phyloP scores from a whole-genome alignment of 2,888 invertebrate genomes.

The Hydrotaea cyrtoneurina region DNA sequence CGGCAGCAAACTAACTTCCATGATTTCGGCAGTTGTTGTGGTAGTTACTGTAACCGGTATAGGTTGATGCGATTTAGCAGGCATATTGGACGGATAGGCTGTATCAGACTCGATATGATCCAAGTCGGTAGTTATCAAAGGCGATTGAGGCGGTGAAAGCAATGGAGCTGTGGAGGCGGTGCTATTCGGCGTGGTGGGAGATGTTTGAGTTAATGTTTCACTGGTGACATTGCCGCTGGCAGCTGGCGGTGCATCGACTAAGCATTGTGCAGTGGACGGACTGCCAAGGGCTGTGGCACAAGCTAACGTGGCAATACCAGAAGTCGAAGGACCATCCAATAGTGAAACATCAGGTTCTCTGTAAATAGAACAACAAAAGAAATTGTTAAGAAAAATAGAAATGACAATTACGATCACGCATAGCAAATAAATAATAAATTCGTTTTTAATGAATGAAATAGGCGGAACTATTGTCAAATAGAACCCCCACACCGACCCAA shows the following conservation, averaged over 20 bases:
- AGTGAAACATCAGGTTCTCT: slow-evolving; percentile 65
- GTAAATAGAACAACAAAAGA: slow-evolving; percentile 26
- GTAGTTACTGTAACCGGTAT: slow-evolving; percentile 72
- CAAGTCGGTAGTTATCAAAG: slow-evolving; percentile 33
- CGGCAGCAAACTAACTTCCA: slow-evolving; percentile 64
- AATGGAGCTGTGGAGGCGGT: slow-evolving; percentile 66
- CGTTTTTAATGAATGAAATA: slow-evolving; percentile 32
- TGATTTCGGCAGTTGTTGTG: slow-evolving; percentile 69
- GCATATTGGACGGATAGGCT: slow-evolving; percentile 60
- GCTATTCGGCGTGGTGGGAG: slow-evolving; percentile 64
- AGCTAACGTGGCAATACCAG: slow-evolving; percentile 60
- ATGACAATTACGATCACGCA: not conserved
- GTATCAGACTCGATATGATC: slow-evolving; percentile 27
- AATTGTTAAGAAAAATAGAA: not conserved
- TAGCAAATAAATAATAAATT: not conserved
- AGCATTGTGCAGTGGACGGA: slow-evolving; percentile 50
- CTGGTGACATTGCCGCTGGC: slow-evolving; percentile 20
- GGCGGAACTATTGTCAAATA: slow-evolving; percentile 18
- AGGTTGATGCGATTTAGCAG: slow-evolving; percentile 69
- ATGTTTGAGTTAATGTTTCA: slow-evolving; percentile 23
- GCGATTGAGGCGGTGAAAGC: slow-evolving; percentile 64
- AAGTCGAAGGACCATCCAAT: slow-evolving; percentile 70
- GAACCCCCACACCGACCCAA: not conserved
- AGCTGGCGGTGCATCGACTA: slow-evolving; percentile 39
- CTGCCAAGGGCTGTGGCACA: slow-evolving; percentile 58